These are phyloP conservation scores for Spea multiplicata DNA, from an alignment of 2,113 vertebrate genomes.

Conservation along the genomic window DNA sequence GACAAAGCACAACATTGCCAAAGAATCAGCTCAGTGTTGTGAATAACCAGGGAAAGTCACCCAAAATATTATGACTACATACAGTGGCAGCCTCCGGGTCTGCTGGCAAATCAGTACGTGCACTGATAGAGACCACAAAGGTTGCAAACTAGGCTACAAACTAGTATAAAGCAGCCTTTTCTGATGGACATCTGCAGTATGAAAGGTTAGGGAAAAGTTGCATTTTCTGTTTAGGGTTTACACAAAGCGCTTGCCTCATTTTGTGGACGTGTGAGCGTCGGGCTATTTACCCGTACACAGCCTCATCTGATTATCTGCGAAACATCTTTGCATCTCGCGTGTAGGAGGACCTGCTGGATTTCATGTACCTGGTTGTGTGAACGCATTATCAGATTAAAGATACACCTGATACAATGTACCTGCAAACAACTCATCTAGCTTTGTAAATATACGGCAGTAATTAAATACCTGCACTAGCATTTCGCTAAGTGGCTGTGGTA, in stretches of 20 bases:
- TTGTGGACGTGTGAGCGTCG: not conserved
- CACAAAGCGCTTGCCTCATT: conserved; percentile 15
- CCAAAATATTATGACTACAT: too few species aligned
- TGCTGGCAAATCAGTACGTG: too few species aligned
- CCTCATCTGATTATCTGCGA: not conserved
- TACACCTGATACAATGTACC: not conserved
- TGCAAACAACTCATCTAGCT: not conserved
- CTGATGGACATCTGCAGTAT: not conserved
- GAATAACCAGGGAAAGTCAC: too few species aligned
- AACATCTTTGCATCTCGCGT: not conserved
- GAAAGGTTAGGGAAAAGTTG: conserved; percentile 36
- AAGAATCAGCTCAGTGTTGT: too few species aligned
- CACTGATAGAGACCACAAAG: too few species aligned
- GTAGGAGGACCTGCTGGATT: not conserved
- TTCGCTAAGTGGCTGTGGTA: not conserved
- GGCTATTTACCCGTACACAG: conserved; percentile 26
- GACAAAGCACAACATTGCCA: too few species aligned
- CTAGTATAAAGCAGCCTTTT: not conserved
- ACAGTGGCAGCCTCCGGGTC: too few species aligned
- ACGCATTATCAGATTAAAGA: not conserved
- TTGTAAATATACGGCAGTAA: not conserved
- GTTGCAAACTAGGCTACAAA: not conserved
- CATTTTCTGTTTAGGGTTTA: conserved; percentile 46
- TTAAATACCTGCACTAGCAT: conserved; percentile 3
- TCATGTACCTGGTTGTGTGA: not conserved